phyloP scores from a whole-genome alignment of 2,113 vertebrate genomes.

The Rhegmatorhina hoffmannsi region DNA sequence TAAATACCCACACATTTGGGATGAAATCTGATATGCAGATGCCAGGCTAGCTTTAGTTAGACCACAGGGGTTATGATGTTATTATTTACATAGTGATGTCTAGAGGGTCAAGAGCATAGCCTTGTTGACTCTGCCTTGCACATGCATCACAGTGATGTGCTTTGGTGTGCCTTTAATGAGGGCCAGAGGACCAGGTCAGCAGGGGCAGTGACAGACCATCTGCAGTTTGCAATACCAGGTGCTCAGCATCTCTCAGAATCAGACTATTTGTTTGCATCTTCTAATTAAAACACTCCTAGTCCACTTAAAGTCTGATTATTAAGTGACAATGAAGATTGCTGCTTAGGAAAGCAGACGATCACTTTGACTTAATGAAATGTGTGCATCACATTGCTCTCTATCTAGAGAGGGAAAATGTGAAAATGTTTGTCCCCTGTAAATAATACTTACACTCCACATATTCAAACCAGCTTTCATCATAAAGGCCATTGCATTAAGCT shows the following conservation, averaged over 20 bases:
- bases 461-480: neutral
- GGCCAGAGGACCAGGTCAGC: neutral
- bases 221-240: neutral
- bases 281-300: neutral
- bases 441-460: rapidly evolving
- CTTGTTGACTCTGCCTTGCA: neutral
- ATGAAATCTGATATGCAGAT: neutral
- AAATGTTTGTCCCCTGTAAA: neutral
- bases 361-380: conserved; percentile 38
- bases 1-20: neutral
- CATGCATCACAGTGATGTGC: neutral
- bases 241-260: neutral
- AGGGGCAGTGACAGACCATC: neutral
- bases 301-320: conserved; percentile 4
- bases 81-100: neutral
- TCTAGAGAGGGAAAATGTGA: neutral
- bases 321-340: conserved; percentile 28
- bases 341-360: conserved; percentile 1
- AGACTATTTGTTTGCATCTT: neutral
- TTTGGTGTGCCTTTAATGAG: neutral
- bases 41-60: neutral
- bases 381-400: neutral
- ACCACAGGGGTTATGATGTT: neutral
- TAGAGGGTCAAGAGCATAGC: neutral
- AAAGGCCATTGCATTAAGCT: neutral